Base-by-base conservation (phyloP, 2,888 invertebrate genomes). In the Drosophila siamana region DNA sequence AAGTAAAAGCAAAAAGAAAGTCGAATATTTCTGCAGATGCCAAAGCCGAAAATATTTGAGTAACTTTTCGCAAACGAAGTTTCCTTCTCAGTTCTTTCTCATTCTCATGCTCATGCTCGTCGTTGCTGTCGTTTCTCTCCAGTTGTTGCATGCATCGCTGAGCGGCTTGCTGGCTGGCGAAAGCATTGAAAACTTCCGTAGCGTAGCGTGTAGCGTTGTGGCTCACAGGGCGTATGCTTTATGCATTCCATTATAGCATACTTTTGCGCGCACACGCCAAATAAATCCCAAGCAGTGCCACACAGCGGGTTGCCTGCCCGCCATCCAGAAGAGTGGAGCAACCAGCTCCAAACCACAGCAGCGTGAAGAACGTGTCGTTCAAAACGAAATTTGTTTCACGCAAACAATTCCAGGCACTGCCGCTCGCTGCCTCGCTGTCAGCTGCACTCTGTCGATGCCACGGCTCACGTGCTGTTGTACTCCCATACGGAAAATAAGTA, bases 211-310 rank as follows among this genome's bases (percentile, higher is more conserved):
- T 41, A 16, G 51, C 46, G 46, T 41, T 26, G 16, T 61, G 62
- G 63, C 60, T 40, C 64, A 78, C 76, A 61, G 68, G 72, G 80
- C 85, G 74, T 72, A 81, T 85, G 66, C 87, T 85, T 79, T 85
- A 74, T 81, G 81, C 82, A 82, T 86, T 84, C 83, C 71, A 66
- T 77, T 82, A 76, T 82, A 72, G 77, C 88, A 84, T 82, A 82
- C 87, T 79, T 84, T 79, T 61, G 68, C 69, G 85, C 78, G 75
- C 74, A 65, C 72, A 68, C 57, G 76, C 69, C 60, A 72, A 72
- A 74, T 72, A 70, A 69, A 68, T 69, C 52, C 57, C 54, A 36
- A 55, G 60, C 28, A 47, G 22, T 33, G 52, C 51, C 28, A 28
- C 65, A 19, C 38, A 59, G 51, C 47, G 33, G 15, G 16, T 19